phyloP scores from a whole-genome alignment of 2,797 vertebrate species.

The Astyanax mexicanus region DNA sequence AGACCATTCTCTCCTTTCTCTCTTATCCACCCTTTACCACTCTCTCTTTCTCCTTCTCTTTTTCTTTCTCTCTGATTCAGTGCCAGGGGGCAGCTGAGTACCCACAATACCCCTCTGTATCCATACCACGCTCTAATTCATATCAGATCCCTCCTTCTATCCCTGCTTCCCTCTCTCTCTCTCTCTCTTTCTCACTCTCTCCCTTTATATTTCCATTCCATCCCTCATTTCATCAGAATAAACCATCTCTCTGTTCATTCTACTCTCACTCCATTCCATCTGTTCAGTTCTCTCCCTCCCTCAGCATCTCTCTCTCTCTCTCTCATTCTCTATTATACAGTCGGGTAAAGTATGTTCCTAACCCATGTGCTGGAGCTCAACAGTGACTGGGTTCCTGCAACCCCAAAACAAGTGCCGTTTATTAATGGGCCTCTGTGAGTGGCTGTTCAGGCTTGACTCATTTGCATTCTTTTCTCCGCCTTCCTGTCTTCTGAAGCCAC shows the following conservation, averaged over 20 bases:
- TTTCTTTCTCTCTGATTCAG: constrained; percentile 58
- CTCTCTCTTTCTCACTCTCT: constrained; percentile 16
- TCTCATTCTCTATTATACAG: constrained; percentile 1
- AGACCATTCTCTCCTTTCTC: constrained; percentile 32
- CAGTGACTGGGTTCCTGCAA: constrained; percentile 34
- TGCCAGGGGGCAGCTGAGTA: constrained; percentile 70
- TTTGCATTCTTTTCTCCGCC: constrained; percentile 39
- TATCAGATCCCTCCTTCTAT: constrained; percentile 50
- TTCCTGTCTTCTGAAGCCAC: constrained; percentile 24
- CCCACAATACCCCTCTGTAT: constrained; percentile 76
- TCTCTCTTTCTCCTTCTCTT: constrained; percentile 28
- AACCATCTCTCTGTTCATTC: constrained; percentile 3
- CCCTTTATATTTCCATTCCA: constrained; percentile 24
- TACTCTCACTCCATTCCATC: background rate
- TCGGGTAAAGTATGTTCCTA: constrained; percentile 11
- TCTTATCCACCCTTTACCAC: background rate
- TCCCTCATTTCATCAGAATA: too few relatives aligned
- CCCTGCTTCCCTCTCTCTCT: too few relatives aligned
- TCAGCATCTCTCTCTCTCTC: background rate
- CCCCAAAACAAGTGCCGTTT: constrained; percentile 34
- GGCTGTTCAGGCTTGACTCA: constrained; percentile 43
- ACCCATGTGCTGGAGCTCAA: constrained; percentile 27
- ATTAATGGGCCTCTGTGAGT: constrained; percentile 32
- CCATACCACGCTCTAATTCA: constrained; percentile 67
- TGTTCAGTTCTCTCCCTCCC: background rate